phyloP scores from a whole-genome alignment of 2,888 invertebrate species.

The Hofmannophila pseudospretella region DNA sequence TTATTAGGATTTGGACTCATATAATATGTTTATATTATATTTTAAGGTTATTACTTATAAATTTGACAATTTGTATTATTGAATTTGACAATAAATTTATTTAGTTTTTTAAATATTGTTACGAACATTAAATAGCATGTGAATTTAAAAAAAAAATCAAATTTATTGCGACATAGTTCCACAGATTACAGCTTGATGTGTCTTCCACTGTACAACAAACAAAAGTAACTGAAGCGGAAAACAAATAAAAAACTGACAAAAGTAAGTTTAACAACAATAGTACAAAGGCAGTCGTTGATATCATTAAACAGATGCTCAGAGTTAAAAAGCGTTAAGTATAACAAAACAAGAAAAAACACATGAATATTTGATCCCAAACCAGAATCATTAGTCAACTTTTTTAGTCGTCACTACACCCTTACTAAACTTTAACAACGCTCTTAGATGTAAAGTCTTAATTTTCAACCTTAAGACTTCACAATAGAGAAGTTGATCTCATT shows the following conservation, averaged over 20 bases:
- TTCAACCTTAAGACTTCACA: conserved; percentile 24
- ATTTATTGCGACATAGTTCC: too few relatives aligned
- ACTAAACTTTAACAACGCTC: background rate
- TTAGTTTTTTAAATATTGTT: too few relatives aligned
- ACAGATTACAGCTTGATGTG: too few relatives aligned
- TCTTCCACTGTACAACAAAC: conserved; percentile 3
- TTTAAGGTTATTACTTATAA: too few relatives aligned
- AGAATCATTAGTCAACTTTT: conserved; percentile 77
- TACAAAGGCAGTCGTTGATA: conserved; percentile 44
- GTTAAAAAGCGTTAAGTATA: conserved; percentile 70
- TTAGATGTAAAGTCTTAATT: conserved; percentile 12
- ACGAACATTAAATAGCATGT: too few relatives aligned
- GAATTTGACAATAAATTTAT: too few relatives aligned
- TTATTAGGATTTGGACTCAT: too few relatives aligned
- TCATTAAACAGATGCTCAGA: conserved; percentile 66
- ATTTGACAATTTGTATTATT: too few relatives aligned
- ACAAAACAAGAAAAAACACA: conserved; percentile 70
- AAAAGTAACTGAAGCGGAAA: conserved; percentile 10
- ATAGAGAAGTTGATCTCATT: conserved; percentile 14
- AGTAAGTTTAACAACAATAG: conserved; percentile 23
- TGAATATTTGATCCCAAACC: conserved; percentile 75
- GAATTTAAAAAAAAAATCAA: too few relatives aligned
- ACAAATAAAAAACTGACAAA: conserved; percentile 14
- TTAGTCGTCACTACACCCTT: conserved; percentile 23
- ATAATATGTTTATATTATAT: too few relatives aligned